Base-by-base conservation (phyloP, 2,113 vertebrate genomes). In the Isurus oxyrinchus region DNA sequence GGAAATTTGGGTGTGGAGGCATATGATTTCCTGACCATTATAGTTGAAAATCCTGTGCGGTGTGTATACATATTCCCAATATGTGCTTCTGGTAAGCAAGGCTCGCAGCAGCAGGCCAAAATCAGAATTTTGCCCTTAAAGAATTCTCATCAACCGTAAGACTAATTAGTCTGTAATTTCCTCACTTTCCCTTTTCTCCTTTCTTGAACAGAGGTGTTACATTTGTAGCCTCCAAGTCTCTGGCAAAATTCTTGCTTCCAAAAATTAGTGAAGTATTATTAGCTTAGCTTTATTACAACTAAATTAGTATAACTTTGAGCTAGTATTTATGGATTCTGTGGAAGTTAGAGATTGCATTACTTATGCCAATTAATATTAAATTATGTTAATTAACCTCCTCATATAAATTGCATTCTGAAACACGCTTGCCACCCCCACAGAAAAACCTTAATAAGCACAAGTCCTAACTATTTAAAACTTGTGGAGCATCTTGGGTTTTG, bases 351-450 rank as follows among this genome's bases (percentile, higher is more conserved):
- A 53, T 72, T 95, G 44, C 25, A 69, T 35, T 72, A 35, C 27
- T 49, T 49, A 72, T 72, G 49, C 25, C 14, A 69, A 69, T 95
- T 72, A 55, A 59, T 91, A 91, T 59, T 91, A 72, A 69, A 95
- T 95, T 95, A 95, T 72, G 94, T 31, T 95, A 95, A 95, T 95
- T 72, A 95, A 95, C 27, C 67, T 72, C 7, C 31, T 19, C n/a
- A 69, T 55, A 27, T 95, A 95, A 95, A 69, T 94, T 35, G 35
- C 4, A 19, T 76, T 72, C 35, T 40, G 59, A 61, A 61, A 61
- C 35, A 21, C 7, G 16, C 31, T 94, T 94, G 40, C 59, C 35
- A 35, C 19, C 61, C 35, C 61, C 59, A 40, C n/a, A 2, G 35
- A 40, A 94, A 94, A 53, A 72, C 27, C 49, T 49, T 55, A 95